These are phyloP conservation scores for Cotesia vestalis DNA, from an alignment of 1,140 invertebrate genomes.

Conservation along the genomic window DNA sequence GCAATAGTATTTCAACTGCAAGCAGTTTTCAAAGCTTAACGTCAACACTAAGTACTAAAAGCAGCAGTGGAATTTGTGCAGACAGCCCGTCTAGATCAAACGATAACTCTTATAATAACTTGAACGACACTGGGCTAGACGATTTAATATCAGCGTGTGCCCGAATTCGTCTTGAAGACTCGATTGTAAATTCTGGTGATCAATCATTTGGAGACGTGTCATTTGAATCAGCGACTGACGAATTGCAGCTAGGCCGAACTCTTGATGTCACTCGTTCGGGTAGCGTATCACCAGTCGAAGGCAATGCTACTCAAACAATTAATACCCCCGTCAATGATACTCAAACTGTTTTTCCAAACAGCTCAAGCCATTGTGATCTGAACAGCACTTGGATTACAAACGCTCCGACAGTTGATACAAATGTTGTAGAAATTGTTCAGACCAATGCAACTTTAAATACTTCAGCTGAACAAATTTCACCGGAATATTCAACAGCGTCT, in stretches of 20 bases:
- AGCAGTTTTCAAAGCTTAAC: conserved; percentile 55
- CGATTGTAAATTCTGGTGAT: conserved; percentile 25
- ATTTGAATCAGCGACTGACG: conserved; percentile 51
- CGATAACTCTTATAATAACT: conserved; percentile 46
- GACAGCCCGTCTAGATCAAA: conserved; percentile 41
- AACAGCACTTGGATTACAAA: background rate
- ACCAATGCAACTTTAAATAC: conserved; percentile 1
- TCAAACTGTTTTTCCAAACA: background rate
- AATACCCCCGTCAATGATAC: conserved; percentile 17
- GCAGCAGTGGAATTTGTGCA: conserved; percentile 48
- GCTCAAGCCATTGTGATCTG: background rate
- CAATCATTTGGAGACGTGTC: conserved; percentile 47
- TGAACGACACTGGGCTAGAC: conserved; percentile 49
- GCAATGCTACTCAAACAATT: conserved; percentile 22
- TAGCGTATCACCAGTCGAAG: background rate
- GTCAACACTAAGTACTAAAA: conserved; percentile 52
- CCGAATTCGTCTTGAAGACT: conserved; percentile 43
- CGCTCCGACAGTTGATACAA: background rate
- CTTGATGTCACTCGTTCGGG: conserved; percentile 6
- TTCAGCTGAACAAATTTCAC: conserved; percentile 9
- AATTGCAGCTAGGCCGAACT: conserved; percentile 12
- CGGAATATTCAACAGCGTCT: conserved; percentile 16
- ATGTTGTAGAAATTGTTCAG: background rate
- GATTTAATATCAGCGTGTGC: conserved; percentile 52
- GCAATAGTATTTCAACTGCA: conserved; percentile 48